A percentile compares a stretch with the other conserved stretches of the same genome.
phyloP scores from a whole-genome alignment of 2,888 invertebrate genomes.

The Cordilura impudica region DNA sequence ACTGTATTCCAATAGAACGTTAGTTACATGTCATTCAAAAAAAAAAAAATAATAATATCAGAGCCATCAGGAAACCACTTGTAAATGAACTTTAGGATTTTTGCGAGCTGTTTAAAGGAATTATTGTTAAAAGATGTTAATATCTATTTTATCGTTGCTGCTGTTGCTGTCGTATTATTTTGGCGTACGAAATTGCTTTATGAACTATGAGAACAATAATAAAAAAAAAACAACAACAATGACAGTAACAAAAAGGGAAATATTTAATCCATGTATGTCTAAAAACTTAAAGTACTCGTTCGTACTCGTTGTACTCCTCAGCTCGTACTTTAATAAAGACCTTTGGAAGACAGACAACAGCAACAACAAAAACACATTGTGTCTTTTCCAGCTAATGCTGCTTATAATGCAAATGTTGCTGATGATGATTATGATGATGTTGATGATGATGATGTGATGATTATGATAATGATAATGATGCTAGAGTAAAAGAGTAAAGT shows the following conservation, averaged over 20 bases:
- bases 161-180: background rate
- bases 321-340: constrained; percentile 29
- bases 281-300: constrained; percentile 34
- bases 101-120: constrained; percentile 42
- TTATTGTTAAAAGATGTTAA: constrained; percentile 62
- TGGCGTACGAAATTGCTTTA: constrained; percentile 57
- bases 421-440: constrained; percentile 25
- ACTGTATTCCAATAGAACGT: background rate
- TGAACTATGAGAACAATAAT: constrained; percentile 62
- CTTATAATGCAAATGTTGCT: constrained; percentile 46
- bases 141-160: constrained; percentile 42
- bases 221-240: constrained; percentile 23
- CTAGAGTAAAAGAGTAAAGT: constrained; percentile 1
- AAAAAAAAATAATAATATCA: constrained; percentile 4
- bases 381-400: constrained; percentile 47
- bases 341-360: constrained; percentile 23
- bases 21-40: background rate
- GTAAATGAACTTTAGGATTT: constrained; percentile 42
- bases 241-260: constrained; percentile 7
- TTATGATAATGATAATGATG: background rate
- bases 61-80: constrained; percentile 56
- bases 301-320: background rate
- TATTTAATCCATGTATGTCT: constrained; percentile 31
- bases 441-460: background rate
- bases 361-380: constrained; percentile 24